A percentile compares a stretch with the other conserved stretches of the same genome.
These are phyloP conservation scores for Deroplatys truncata DNA, from an alignment of 2,888 invertebrate genomes.

Conservation along the genomic window DNA sequence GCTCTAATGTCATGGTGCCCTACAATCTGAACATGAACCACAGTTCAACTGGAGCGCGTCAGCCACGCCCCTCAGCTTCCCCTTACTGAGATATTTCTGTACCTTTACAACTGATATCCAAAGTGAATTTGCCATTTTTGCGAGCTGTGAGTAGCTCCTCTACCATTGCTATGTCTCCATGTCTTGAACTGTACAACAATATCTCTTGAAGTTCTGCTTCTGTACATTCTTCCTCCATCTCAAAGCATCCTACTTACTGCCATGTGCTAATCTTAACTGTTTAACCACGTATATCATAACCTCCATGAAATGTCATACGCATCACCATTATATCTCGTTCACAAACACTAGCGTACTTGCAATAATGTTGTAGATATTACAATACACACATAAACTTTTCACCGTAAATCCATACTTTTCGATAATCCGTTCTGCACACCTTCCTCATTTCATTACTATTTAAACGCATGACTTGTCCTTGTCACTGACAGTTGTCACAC, in stretches of 20 bases:
- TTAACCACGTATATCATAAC: background rate
- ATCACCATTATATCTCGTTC: background rate
- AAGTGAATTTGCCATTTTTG: constrained; percentile 49
- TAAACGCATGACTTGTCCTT: background rate
- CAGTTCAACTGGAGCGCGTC: too few species aligned
- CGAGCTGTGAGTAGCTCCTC: constrained; percentile 51
- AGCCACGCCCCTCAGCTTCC: too few species aligned
- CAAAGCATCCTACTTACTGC: background rate
- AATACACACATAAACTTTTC: background rate
- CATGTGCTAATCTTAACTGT: background rate
- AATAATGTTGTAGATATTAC: background rate
- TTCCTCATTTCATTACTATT: background rate
- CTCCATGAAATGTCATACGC: background rate
- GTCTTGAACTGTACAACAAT: constrained; percentile 57
- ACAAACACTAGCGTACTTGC: background rate
- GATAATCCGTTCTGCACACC: background rate
- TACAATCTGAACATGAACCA: too few species aligned
- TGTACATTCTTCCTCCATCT: constrained; percentile 10
- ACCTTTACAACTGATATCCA: constrained; percentile 66
- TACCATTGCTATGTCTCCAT: constrained; percentile 56
- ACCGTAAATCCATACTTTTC: background rate
- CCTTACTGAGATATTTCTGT: constrained; percentile 23
- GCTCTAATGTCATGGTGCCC: too few species aligned
- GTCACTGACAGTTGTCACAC: background rate
- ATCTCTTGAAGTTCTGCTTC: constrained; percentile 52